Evolutionary conservation across 2,888 invertebrate genomes (phyloP).

Genomic region (Acrobeloides nanus): DNA sequence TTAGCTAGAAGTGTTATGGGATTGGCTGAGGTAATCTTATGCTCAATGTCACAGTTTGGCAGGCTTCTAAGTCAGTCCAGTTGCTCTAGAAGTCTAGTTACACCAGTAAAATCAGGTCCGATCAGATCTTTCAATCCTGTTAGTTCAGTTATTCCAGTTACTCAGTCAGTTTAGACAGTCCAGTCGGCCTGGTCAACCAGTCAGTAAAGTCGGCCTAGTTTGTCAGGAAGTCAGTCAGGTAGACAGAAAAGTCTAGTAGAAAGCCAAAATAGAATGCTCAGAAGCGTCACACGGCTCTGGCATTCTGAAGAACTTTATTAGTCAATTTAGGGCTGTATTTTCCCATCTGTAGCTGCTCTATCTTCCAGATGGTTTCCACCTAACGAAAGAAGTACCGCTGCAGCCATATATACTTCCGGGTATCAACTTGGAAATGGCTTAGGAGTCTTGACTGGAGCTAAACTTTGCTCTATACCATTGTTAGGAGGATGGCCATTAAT

Average conservation of each 20-base stretch:
- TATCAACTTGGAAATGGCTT: slow-evolving; percentile 28
- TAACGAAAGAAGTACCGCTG: slow-evolving; percentile 29
- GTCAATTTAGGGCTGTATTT: slow-evolving; percentile 22
- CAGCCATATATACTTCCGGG: slow-evolving; percentile 37
- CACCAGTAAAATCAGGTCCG: not conserved
- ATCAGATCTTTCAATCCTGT: not conserved
- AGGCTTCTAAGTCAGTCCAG: no score
- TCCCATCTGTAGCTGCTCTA: slow-evolving; percentile 28
- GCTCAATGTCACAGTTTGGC: no score
- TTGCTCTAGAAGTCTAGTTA: no score
- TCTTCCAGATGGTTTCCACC: slow-evolving; percentile 34
- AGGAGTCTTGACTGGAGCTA: slow-evolving; percentile 20
- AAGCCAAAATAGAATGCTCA: no score
- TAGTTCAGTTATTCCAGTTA: no score
- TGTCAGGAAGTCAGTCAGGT: no score
- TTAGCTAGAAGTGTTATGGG: slow-evolving; percentile 31
- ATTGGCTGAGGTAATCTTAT: slow-evolving; percentile 28
- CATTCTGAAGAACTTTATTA: no score
- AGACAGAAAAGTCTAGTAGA: no score
- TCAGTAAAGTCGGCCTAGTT: no score
- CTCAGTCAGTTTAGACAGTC: no score
- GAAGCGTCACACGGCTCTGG: no score
- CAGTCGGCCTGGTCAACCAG: no score
- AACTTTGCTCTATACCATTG: slow-evolving; percentile 20
- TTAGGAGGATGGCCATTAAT: slow-evolving; percentile 34